Evolutionary conservation across 2,113 vertebrate species (phyloP), one percentile per base, ranked within the genome.

Genomic region (Bujurquina vittata): DNA sequence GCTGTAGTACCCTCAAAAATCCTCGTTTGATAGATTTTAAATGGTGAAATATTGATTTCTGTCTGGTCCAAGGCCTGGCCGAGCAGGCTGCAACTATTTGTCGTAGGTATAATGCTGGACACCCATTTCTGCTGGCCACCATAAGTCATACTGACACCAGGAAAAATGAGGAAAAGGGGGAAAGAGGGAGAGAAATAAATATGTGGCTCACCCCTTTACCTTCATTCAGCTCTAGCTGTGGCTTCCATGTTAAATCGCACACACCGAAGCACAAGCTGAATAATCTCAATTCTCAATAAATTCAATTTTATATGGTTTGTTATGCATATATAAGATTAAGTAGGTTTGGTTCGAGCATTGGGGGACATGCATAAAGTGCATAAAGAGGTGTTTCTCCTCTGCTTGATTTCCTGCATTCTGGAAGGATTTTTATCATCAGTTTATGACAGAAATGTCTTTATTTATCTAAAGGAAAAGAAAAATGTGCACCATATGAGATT

Each of bases 1-100:
- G 97, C 97, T 97, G 96, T 95, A 95, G 95, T 95, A 7, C 95
- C 96, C 97, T 85, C 54, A 88, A 72, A 98, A 98, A 97, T 97
- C 97, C 97, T 83, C 95, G 95, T 97, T 96, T 99, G 97, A 99
- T 99, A 98, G 98, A 99, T 99, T 99, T 99, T 98, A 99, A 94
- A 99, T 99, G 97, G 97, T 99, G 97, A 99, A 98, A 97, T 99
- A 99, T 99, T 98, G 98, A 99, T 99, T 98, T 98, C 96, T 97
- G 97, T 98, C 97, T 96, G 94, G 97, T 75, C 97, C 97, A 99
- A 99, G 98, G 98, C 96, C 97, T 97, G 97, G 96, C 95, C 95
- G 95, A 97, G 97, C 96, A 92, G 97, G 97, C 97, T 96, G 95
- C 96, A 96, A 83, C 97, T 97, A 99, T 99, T 99, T 99, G 96